Percentiles rank a stretch among this genome's conserved stretches.
phyloP scores from a whole-genome alignment of 2,797 vertebrate genomes.

The Lepilemur septentrionalis region DNA sequence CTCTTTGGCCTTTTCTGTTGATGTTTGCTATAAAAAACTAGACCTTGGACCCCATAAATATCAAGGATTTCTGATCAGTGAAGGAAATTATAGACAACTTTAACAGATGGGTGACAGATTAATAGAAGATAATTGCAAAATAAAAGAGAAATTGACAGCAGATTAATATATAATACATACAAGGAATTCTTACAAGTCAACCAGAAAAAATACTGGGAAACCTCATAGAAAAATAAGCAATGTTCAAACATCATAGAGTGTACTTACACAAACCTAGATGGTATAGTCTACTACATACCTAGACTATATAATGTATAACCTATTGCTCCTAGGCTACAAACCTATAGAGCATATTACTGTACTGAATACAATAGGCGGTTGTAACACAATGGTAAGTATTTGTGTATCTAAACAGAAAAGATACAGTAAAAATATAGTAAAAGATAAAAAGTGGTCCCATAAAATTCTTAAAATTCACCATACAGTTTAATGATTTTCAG shows the following conservation, averaged over 20 bases:
- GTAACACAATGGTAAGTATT: too few relatives aligned
- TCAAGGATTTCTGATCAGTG: conserved; percentile 34
- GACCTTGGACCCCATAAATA: not conserved
- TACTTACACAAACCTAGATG: too few relatives aligned
- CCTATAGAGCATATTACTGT: too few relatives aligned
- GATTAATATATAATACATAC: conserved; percentile 43
- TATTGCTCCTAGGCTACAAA: too few relatives aligned
- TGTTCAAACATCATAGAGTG: too few relatives aligned
- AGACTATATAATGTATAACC: too few relatives aligned
- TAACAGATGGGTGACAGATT: conserved; percentile 57
- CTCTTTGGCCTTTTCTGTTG: not conserved
- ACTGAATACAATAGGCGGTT: too few relatives aligned
- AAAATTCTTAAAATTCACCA: not conserved
- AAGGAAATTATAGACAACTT: conserved; percentile 43
- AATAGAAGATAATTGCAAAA: conserved; percentile 46
- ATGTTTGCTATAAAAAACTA: not conserved
- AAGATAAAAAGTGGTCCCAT: not conserved
- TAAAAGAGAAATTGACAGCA: conserved; percentile 44
- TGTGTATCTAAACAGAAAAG: too few relatives aligned
- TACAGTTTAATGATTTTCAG: not conserved
- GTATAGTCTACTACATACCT: too few relatives aligned
- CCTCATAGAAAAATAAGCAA: conserved; percentile 2
- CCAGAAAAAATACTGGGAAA: conserved; percentile 43
- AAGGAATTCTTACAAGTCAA: conserved; percentile 41
- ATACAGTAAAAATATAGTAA: too few relatives aligned